phyloP scores from a whole-genome alignment of 1,140 invertebrate species.

The Dolichoris vasculosae region DNA sequence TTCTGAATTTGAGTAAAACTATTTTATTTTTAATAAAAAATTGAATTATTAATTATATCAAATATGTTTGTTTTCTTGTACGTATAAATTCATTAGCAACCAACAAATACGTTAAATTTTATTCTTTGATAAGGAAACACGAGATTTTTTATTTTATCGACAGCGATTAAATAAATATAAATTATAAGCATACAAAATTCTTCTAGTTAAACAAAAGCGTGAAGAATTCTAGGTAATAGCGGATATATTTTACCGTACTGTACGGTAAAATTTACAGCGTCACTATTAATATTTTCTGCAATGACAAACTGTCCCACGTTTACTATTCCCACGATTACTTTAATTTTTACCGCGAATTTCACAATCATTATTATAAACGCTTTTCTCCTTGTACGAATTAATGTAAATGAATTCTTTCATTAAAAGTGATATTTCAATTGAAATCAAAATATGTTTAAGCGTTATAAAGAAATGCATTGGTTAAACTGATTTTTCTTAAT shows the following conservation, averaged over 20 bases:
- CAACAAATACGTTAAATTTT: too few species aligned
- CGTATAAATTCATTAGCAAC: too few species aligned
- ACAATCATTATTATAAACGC: neutral
- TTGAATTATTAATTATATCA: too few species aligned
- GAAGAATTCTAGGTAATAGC: constrained; percentile 7
- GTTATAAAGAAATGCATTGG: too few species aligned
- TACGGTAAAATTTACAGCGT: constrained; percentile 1
- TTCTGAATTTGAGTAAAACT: too few species aligned
- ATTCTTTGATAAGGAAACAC: neutral
- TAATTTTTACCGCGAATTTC: neutral
- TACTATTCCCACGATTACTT: constrained; percentile 1
- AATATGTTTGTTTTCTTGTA: too few species aligned
- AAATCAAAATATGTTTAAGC: too few species aligned
- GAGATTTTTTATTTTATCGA: neutral
- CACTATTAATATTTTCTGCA: neutral
- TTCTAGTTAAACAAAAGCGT: neutral
- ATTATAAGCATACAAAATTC: neutral
- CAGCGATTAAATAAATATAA: neutral
- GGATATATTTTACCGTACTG: constrained; percentile 2
- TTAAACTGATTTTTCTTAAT: too few species aligned
- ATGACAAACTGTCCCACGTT: constrained; percentile 5
- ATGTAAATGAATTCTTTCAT: too few species aligned
- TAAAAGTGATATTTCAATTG: too few species aligned
- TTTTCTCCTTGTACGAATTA: neutral
- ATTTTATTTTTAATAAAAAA: too few species aligned